Evolutionary conservation across 2,113 vertebrate species (phyloP).

Genomic region (Melospiza georgiana): DNA sequence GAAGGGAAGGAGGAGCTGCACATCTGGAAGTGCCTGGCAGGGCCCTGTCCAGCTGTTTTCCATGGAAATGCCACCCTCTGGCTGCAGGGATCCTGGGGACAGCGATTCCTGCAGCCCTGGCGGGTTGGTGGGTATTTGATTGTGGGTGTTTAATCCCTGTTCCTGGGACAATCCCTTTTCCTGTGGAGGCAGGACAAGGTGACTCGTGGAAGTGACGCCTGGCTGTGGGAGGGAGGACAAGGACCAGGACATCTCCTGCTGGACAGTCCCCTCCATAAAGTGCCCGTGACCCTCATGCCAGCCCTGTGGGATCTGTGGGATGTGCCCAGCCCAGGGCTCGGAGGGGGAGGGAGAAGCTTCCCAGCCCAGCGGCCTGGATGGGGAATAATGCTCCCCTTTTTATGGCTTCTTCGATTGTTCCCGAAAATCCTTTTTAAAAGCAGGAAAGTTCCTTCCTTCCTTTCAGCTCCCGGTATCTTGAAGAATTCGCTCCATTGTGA

Average conservation of each 20-base stretch:
- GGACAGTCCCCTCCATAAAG: accelerated
- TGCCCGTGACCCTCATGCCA: accelerated
- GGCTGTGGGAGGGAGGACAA: not conserved
- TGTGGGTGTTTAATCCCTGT: accelerated
- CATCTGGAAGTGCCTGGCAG: not conserved
- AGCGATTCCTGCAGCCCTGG: not conserved
- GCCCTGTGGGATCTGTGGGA: not conserved
- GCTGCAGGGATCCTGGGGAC: accelerated
- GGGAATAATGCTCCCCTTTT: conserved; percentile 57
- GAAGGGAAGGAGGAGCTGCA: not conserved
- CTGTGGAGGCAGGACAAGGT: not conserved
- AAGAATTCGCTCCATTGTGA: conserved; percentile 85
- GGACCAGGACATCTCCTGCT: not conserved
- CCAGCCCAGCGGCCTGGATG: conserved; percentile 1
- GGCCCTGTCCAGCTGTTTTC: not conserved
- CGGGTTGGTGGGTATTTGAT: accelerated
- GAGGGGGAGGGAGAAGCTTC: not conserved
- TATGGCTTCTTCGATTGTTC: conserved; percentile 65
- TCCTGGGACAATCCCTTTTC: not conserved
- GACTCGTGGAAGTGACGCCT: accelerated
- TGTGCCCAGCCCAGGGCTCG: not conserved
- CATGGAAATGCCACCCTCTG: too few species aligned
- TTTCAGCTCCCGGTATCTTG: conserved; percentile 73
- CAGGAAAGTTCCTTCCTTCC: conserved; percentile 60
- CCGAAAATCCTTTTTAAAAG: conserved; percentile 60